These are phyloP conservation scores for Drosophila kanapiae DNA, from an alignment of 1,140 invertebrate genomes.

Conservation along the genomic window DNA sequence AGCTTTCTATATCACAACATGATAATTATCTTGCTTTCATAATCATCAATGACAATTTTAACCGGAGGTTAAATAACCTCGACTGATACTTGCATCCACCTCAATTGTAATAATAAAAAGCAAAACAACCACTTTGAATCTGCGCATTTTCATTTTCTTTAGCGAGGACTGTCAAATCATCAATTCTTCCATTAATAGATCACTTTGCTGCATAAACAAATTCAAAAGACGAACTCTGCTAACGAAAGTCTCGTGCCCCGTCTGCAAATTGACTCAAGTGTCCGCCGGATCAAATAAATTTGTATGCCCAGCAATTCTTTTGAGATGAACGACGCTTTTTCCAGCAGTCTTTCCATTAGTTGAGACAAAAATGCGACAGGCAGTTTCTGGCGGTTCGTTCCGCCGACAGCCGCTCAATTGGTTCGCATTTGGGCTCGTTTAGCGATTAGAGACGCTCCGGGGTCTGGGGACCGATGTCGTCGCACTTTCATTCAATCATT, in stretches of 20 bases:
- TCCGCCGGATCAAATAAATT: conserved; percentile 65
- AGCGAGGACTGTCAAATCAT: neutral
- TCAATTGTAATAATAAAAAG: neutral
- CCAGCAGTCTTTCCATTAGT: conserved; percentile 44
- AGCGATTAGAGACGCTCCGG: conserved; percentile 36
- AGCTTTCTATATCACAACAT: neutral
- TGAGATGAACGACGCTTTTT: conserved; percentile 15
- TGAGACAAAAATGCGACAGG: conserved; percentile 31
- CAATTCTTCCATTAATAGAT: conserved; percentile 31
- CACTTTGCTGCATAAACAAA: conserved; percentile 37
- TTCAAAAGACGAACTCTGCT: conserved; percentile 18
- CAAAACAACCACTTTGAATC: conserved; percentile 6
- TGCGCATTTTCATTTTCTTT: neutral
- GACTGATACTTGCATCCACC: neutral
- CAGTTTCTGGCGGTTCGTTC: conserved; percentile 66
- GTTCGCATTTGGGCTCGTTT: conserved; percentile 65
- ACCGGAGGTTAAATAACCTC: neutral
- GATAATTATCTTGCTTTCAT: too few species aligned
- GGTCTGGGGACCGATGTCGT: conserved; percentile 18
- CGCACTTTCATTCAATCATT: conserved; percentile 57
- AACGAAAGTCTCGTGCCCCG: conserved; percentile 40
- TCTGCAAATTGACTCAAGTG: conserved; percentile 62
- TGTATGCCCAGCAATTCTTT: conserved; percentile 70
- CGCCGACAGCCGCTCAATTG: conserved; percentile 52
- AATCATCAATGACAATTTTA: neutral